These are phyloP conservation scores for Homalodisca vitripennis DNA, from an alignment of 1,140 invertebrate genomes.

Conservation along the genomic window DNA sequence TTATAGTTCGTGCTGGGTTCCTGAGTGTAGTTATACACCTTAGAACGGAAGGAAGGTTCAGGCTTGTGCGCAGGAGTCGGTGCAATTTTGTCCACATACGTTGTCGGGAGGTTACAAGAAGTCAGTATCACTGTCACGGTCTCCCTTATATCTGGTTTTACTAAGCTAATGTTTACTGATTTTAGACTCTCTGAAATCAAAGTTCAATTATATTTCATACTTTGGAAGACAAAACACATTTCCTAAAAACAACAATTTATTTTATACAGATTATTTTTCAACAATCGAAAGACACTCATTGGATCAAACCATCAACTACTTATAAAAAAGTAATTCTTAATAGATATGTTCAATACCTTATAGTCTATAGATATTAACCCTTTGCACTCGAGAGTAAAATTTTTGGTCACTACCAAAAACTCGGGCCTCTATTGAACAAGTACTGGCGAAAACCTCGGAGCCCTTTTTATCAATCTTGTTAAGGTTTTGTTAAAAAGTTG, in stretches of 20 bases:
- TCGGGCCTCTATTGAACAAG: no score
- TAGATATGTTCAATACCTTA: no score
- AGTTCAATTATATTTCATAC: no score
- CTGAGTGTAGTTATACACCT: constrained; percentile 24
- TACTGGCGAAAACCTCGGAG: no score
- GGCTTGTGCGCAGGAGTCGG: constrained; percentile 26
- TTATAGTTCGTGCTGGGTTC: neutral
- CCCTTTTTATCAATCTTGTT: no score
- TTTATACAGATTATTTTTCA: neutral
- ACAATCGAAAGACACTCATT: neutral
- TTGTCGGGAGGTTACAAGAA: constrained; percentile 78
- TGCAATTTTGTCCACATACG: constrained; percentile 73
- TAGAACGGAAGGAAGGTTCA: constrained; percentile 13
- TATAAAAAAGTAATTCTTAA: no score
- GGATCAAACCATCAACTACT: no score
- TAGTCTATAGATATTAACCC: no score
- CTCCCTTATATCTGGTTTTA: constrained; percentile 64
- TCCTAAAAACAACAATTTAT: neutral
- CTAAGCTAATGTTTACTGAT: constrained; percentile 68
- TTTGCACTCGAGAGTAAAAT: no score
- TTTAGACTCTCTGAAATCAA: constrained; percentile 64
- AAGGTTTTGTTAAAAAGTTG: no score
- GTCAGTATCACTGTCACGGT: constrained; percentile 76
- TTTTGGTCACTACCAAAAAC: no score
- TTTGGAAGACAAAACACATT: constrained; percentile 35